A percentile compares a stretch with the other conserved stretches of the same genome.
These are phyloP conservation scores for Laupala kohalensis DNA, from an alignment of 1,140 invertebrate genomes.

Conservation along the genomic window DNA sequence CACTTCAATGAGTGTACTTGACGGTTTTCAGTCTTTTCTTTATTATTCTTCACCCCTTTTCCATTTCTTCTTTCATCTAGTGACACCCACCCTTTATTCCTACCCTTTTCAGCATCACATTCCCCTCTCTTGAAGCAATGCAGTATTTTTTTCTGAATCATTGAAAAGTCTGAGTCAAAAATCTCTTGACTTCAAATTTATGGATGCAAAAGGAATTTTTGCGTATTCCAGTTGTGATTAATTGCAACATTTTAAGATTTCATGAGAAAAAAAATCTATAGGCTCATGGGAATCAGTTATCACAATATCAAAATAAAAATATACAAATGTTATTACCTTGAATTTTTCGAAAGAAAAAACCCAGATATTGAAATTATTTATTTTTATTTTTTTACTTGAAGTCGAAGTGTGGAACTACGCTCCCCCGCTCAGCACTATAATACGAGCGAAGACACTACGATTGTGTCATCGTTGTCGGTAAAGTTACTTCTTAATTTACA, in stretches of 20 bases:
- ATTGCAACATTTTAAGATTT: neutral
- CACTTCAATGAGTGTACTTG: slow-evolving; percentile 5
- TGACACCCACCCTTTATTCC: neutral
- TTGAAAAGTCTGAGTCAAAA: neutral
- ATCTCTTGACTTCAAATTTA: neutral
- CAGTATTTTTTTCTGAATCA: neutral
- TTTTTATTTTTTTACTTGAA: too few species aligned
- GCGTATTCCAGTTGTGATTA: neutral
- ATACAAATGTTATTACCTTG: too few species aligned
- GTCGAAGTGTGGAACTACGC: too few species aligned
- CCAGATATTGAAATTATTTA: too few species aligned
- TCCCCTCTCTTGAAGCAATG: neutral
- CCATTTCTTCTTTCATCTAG: neutral
- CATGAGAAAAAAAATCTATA: too few species aligned
- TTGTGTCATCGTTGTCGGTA: too few species aligned
- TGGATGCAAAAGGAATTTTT: neutral
- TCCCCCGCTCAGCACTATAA: too few species aligned
- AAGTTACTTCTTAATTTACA: too few species aligned
- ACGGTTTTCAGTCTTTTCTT: slow-evolving; percentile 1
- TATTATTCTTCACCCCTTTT: neutral
- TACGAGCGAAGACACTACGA: too few species aligned
- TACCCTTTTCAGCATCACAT: neutral
- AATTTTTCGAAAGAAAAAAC: too few species aligned
- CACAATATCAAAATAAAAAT: too few species aligned
- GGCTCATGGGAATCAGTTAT: too few species aligned